A percentile compares a stretch with the other conserved stretches of the same genome.
Evolutionary conservation across 2,113 vertebrate genomes (phyloP).

Genomic region (Chloebia gouldiae): DNA sequence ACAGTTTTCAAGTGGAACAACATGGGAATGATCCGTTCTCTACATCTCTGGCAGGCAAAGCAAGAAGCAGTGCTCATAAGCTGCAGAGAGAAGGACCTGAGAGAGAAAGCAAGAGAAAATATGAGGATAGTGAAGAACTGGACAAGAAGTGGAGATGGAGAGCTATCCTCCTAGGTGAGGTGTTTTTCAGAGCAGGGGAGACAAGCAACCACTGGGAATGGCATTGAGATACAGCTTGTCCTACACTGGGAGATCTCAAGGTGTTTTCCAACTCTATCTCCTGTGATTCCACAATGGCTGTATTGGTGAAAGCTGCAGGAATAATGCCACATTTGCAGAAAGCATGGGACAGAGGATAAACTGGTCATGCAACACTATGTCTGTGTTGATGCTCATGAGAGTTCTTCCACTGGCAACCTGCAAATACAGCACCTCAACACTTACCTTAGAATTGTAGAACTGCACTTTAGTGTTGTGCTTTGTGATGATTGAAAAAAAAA

Average conservation of each 20-base stretch:
- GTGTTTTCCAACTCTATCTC: neutral
- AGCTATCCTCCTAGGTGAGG: neutral
- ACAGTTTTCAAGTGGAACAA: neutral
- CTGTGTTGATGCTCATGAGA: neutral
- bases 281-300: neutral
- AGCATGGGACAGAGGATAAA: neutral
- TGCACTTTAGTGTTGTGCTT: neutral
- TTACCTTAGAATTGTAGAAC: neutral
- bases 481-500: neutral
- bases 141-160: neutral
- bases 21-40: neutral
- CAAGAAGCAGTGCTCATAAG: neutral
- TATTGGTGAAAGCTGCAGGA: neutral
- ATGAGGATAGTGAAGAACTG: neutral
- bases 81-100: neutral
- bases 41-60: neutral
- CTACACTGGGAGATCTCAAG: neutral
- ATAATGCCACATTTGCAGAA: neutral
- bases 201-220: neutral
- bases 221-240: neutral
- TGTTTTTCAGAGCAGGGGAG: neutral
- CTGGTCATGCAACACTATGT: accelerated
- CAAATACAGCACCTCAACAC: neutral
- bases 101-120: neutral
- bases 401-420: neutral